Conservation (phyloP, 2,888 invertebrate genomes). For the Acrocyrtus sp. region DNA sequence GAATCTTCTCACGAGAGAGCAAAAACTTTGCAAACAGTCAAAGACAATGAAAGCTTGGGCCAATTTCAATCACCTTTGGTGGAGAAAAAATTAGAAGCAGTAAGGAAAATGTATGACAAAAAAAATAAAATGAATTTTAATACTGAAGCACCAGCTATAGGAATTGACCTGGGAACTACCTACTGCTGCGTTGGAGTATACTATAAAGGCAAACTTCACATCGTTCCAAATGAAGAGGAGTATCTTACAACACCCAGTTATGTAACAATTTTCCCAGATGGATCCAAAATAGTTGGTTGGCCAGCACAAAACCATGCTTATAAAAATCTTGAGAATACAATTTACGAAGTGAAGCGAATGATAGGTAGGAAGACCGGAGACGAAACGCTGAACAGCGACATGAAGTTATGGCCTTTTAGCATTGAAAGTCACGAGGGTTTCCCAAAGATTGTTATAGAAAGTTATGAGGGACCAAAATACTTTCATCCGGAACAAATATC, state of each 20-base stretch:
- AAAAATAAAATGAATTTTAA: constrained; percentile 12
- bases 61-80: no score
- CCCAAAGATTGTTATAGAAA: constrained; percentile 71
- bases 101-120: constrained; percentile 2
- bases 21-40: constrained; percentile 8
- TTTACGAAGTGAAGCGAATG: constrained; percentile 65
- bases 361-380: constrained; percentile 49
- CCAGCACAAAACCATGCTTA: constrained; percentile 35
- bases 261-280: constrained; percentile 31
- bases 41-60: constrained; percentile 24
- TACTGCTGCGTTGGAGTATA: constrained; percentile 53
- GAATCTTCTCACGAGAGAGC: constrained; percentile 8
- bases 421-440: constrained; percentile 64
- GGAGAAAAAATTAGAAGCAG: background rate
- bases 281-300: constrained; percentile 62
- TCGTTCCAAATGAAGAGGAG: constrained; percentile 39
- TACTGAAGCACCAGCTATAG: constrained; percentile 31
- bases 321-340: constrained; percentile 80
- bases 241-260: constrained; percentile 41
- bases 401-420: constrained; percentile 52
- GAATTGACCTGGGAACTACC: constrained; percentile 57
- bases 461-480: background rate
- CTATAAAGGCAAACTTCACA: constrained; percentile 25
- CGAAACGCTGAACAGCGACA: constrained; percentile 31
- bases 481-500: constrained; percentile 50